These are phyloP conservation scores for Hypothenemus hampei DNA, from an alignment of 1,140 invertebrate species.

Conservation along the genomic window DNA sequence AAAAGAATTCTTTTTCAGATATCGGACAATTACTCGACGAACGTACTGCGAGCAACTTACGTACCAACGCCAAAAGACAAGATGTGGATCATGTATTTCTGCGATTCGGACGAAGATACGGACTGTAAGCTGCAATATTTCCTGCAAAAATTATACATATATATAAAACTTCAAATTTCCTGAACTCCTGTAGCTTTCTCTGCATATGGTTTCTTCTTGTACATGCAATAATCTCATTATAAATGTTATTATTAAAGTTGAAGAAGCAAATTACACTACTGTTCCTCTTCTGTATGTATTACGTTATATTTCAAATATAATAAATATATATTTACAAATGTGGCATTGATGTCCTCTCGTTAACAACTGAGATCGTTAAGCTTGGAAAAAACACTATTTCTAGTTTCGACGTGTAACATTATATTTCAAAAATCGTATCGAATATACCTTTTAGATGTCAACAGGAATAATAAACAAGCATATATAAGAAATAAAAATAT, in stretches of 20 bases:
- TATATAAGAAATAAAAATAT: too few relatives aligned
- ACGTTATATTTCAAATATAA: conserved; percentile 4
- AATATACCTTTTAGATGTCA: too few relatives aligned
- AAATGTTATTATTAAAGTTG: too few relatives aligned
- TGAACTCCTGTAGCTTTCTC: too few relatives aligned
- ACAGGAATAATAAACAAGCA: too few relatives aligned
- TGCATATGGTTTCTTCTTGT: too few relatives aligned
- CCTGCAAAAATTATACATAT: background rate
- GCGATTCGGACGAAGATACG: conserved; percentile 66
- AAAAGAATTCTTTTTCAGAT: conserved; percentile 23
- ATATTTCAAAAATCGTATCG: too few relatives aligned
- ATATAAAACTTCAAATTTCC: too few relatives aligned
- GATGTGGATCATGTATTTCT: conserved; percentile 78
- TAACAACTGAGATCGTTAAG: too few relatives aligned
- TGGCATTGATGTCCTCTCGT: conserved; percentile 10
- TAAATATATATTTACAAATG: conserved; percentile 29
- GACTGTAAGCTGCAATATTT: conserved; percentile 31
- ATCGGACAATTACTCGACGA: conserved; percentile 28
- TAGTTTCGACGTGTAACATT: too few relatives aligned
- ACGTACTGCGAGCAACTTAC: conserved; percentile 33
- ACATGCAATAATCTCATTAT: too few relatives aligned
- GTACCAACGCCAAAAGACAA: conserved; percentile 62
- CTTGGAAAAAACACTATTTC: too few relatives aligned
- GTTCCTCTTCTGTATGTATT: conserved; percentile 1
- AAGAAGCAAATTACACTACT: background rate